phyloP scores from a whole-genome alignment of 2,888 invertebrate genomes.

The Caenorhabditis sp. region DNA sequence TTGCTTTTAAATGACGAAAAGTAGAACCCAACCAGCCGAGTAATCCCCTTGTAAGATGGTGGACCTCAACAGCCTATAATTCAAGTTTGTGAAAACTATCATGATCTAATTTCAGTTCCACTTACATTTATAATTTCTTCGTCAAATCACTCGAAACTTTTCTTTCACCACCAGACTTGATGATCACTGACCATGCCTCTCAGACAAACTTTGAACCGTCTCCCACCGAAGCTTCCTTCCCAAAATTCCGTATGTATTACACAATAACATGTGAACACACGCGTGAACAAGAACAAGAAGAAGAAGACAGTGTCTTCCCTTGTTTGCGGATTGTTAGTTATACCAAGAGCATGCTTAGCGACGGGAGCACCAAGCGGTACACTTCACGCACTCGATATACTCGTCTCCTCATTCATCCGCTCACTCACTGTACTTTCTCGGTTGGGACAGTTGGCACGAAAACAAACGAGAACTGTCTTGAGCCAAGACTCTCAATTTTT shows the following conservation, averaged over 20 bases:
- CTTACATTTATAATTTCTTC: no score
- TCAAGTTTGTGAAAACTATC: no score
- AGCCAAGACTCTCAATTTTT: background rate
- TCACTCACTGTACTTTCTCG: constrained; percentile 48
- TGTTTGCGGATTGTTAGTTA: constrained; percentile 65
- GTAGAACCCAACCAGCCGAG: no score
- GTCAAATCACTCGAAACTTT: background rate
- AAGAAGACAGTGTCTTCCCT: constrained; percentile 19
- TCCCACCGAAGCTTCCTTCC: constrained; percentile 2
- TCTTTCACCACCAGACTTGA: background rate
- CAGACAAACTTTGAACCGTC: constrained; percentile 17
- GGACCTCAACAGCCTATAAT: no score
- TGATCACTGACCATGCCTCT: constrained; percentile 6
- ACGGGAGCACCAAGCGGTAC: constrained; percentile 48
- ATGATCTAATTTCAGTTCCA: no score
- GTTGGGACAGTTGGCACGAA: constrained; percentile 17
- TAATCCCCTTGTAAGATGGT: no score
- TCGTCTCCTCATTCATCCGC: constrained; percentile 19
- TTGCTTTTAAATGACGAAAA: no score
- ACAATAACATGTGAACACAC: constrained; percentile 40
- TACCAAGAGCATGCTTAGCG: constrained; percentile 58
- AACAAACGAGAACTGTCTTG: background rate
- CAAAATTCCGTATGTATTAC: constrained; percentile 23
- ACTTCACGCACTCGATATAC: constrained; percentile 57
- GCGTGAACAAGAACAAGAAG: constrained; percentile 47